Percentiles rank a stretch among this genome's conserved stretches.
Evolutionary conservation across 53 echinoderm and acorn worm genomes (phyloP).

Genomic region (Antedon mediterranea): DNA sequence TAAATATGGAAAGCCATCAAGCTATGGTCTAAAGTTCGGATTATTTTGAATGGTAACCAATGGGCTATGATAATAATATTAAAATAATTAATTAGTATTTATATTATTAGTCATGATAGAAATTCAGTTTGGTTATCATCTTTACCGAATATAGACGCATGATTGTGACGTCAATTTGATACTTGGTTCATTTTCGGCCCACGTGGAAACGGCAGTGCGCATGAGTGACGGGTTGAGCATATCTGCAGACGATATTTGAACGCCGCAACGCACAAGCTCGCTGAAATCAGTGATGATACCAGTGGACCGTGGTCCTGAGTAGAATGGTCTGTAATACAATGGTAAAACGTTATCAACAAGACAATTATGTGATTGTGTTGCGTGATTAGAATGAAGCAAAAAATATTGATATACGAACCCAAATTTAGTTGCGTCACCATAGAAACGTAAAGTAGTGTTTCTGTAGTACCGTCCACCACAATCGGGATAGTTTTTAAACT

Average conservation of each 20-base stretch:
- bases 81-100: too few relatives aligned
- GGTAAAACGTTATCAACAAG: too few relatives aligned
- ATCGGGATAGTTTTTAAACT: constrained; percentile 49
- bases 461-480: constrained; percentile 37
- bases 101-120: too few relatives aligned
- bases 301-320: constrained; percentile 40
- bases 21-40: too few relatives aligned
- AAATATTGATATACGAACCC: constrained; percentile 2
- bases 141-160: constrained; percentile 57
- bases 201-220: constrained; percentile 55
- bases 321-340: constrained; percentile 37
- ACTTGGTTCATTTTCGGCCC: constrained; percentile 63
- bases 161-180: constrained; percentile 26
- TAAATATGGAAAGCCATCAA: too few relatives aligned
- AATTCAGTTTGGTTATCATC: too few relatives aligned
- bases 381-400: too few relatives aligned
- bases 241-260: constrained; percentile 42
- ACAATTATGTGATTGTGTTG: too few relatives aligned
- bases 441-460: constrained; percentile 34
- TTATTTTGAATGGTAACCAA: too few relatives aligned
- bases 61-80: too few relatives aligned
- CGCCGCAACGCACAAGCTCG: constrained; percentile 56
- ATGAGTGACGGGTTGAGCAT: constrained; percentile 53
- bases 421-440: constrained; percentile 52
- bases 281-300: constrained; percentile 45